Base-by-base conservation (phyloP, 2,797 vertebrate genomes). In the Microctenopoma lineatum region DNA sequence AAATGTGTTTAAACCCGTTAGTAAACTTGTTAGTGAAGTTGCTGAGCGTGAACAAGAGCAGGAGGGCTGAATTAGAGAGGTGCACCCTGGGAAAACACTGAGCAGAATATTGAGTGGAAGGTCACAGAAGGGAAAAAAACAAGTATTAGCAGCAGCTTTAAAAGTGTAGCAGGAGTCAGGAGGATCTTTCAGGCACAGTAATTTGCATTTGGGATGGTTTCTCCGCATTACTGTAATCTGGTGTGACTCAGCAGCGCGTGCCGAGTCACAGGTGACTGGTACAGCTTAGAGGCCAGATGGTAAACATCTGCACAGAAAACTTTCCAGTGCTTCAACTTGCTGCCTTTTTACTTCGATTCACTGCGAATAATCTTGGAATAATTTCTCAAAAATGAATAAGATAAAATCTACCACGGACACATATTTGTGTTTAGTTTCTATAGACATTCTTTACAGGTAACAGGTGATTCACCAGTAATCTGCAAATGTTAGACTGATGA, bases 31-130 rank as follows among this genome's bases (percentile, higher is more conserved):
- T 73, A 78, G 69, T 46, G 42, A 74, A 79, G 74, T 72, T 69
- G 60, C 56, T 70, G 70, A 65, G 71, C 54, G 52, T 75, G 74
- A 81, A 81, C 8, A 4, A 70, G 50, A 78, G 64, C 47, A 62
- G 52, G 58, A 7, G 0, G 39, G 66, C 44, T 61, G 59, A 83
- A 77, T 77, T 69, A 79, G 13, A 77, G 61, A 59, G 64, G 57
- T 74, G 71, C 73, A 81, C 41, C 62, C 47, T 81, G 82, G 80
- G 78, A 82, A 81, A 83, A 70, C 57, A 66, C 25, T 0, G 34
- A 66, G 57, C 29, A 59, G 59, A 55, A 70, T 72, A 68, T 29
- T 39, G 75, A 78, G 54, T 54, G 60, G 52, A 61, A 39, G 13
- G 21, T 18, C 56, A 50, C 29, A n/a, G 15, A 44, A 52, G 59